These are phyloP conservation scores for Aviceda subcristata DNA, from an alignment of 2,113 vertebrate species.

Conservation along the genomic window DNA sequence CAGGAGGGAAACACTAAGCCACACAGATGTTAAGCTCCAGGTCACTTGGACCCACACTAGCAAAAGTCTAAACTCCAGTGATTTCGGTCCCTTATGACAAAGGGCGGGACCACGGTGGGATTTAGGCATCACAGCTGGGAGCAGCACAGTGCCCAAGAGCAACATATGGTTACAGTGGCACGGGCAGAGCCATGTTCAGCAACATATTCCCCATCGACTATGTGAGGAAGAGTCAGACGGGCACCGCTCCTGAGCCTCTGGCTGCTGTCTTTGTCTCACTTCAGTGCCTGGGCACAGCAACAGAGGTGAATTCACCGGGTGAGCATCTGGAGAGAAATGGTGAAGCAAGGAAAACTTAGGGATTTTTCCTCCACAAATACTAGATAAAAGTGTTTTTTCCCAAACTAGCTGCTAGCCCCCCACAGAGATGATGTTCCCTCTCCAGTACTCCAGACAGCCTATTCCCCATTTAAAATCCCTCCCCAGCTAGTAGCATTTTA, in stretches of 20 bases:
- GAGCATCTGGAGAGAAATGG: neutral
- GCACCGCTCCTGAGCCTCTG: neutral
- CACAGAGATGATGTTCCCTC: neutral
- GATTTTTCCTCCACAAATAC: neutral
- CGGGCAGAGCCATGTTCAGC: neutral
- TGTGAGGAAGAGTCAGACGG: neutral
- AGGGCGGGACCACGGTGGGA: accelerated
- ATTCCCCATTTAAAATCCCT: neutral
- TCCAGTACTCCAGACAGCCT: neutral
- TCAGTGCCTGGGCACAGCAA: neutral
- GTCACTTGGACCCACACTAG: neutral
- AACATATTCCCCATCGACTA: neutral
- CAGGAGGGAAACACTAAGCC: neutral
- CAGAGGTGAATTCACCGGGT: neutral
- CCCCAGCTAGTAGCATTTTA: neutral
- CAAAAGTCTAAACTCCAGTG: neutral
- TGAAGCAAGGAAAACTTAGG: neutral
- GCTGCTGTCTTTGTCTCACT: neutral
- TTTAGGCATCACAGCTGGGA: neutral
- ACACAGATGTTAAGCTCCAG: neutral
- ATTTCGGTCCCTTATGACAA: neutral
- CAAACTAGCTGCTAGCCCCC: neutral
- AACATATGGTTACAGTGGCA: neutral
- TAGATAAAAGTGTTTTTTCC: neutral
- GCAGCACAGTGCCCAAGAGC: neutral